Evolutionary conservation across 2,113 vertebrate genomes (phyloP), one percentile per base, ranked within the genome.

Genomic region (Sylvia atricapilla): DNA sequence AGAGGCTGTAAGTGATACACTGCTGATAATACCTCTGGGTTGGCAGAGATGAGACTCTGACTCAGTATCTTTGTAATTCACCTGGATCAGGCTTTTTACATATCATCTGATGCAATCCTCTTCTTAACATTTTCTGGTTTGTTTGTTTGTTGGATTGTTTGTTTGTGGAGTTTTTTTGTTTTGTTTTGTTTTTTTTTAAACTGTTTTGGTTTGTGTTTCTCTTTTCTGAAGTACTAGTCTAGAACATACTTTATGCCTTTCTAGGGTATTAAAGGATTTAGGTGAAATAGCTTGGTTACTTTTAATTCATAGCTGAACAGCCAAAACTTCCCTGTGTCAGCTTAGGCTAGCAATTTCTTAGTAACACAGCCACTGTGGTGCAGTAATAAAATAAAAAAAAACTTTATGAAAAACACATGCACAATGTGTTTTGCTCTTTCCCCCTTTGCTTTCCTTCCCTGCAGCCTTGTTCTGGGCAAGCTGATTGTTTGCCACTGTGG

Each of bases 401-500:
- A 10, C 4, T 59, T 85, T 9, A 47, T 0, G 3, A 55, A 39
- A 74, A 74, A 74, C 41, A 56, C 22, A 16, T 4, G 33, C 13
- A 39, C 21, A 19, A 22, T 11, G 23, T n/a, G 16, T 56, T 92
- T 75, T 0, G 0, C 19, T 28, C 55, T 81, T 78, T 78, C 16
- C 17, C 22, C 23, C 58, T 79, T 47, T 0, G 2, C 8, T 53
- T 53, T 64, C 67, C 33, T 41, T 50, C 25, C 66, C 19, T 3
- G 3, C 22, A 68, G 59, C 58, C 23, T 15, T 28, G 10, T 2
- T 82, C 50, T 60, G 30, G 0, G 4, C 50, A 62, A 81, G 53
- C 22, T 37, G 46, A 37, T 56, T 25, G 55, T 64, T 25, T 69
- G 39, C 30, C 0, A 0, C 5, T 24, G n/a, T 23, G 27, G 18